Percentiles rank a stretch among this genome's conserved stretches.
phyloP scores from a whole-genome alignment of 2,888 invertebrate genomes.

The Cerceris ruficornis region DNA sequence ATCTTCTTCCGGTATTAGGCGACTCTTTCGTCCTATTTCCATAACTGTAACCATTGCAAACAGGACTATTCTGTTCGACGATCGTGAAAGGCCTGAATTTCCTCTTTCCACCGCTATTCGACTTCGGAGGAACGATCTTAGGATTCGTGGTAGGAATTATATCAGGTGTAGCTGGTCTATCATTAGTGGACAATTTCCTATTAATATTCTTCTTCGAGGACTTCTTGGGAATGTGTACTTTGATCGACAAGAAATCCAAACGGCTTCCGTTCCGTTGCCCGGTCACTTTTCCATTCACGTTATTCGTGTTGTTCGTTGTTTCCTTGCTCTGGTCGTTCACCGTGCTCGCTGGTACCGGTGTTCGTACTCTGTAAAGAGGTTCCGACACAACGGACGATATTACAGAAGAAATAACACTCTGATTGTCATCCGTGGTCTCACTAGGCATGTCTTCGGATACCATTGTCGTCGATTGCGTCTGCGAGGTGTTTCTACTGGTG shows the following conservation, averaged over 20 bases:
- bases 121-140: conserved; percentile 84
- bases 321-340: conserved; percentile 18
- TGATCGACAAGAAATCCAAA: conserved; percentile 88
- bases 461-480: conserved; percentile 86
- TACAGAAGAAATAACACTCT: conserved; percentile 89
- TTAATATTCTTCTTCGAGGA: conserved; percentile 84
- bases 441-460: conserved; percentile 84
- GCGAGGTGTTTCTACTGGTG: conserved; percentile 83
- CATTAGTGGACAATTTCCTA: conserved; percentile 54
- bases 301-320: neutral
- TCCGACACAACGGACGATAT: conserved; percentile 84
- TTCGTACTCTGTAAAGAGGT: conserved; percentile 71
- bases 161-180: conserved; percentile 65
- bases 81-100: conserved; percentile 83
- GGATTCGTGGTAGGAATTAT: conserved; percentile 86
- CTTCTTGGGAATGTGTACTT: conserved; percentile 85
- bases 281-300: neutral
- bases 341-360: neutral
- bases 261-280: conserved; percentile 4
- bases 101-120: conserved; percentile 83
- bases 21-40: conserved; percentile 81
- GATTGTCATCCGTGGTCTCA: conserved; percentile 88
- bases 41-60: conserved; percentile 90
- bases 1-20: conserved; percentile 73
- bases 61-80: conserved; percentile 76